Conservation (phyloP, 2,888 invertebrate genomes). For the Limnephilus marmoratus region DNA sequence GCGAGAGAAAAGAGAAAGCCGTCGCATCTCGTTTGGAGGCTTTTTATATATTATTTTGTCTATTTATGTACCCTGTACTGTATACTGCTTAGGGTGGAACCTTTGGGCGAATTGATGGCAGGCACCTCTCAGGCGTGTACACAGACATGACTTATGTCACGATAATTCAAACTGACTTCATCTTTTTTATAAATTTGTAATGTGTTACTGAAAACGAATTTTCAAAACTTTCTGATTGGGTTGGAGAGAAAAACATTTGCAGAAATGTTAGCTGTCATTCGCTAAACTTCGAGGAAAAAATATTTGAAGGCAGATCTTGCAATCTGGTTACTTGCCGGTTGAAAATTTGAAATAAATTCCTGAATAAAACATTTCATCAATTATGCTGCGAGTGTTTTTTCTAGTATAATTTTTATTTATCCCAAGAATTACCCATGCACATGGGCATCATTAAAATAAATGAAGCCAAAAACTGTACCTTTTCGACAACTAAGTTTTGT, state of each 20-base stretch:
- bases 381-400: too few species aligned
- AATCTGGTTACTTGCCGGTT: too few species aligned
- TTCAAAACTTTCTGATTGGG: background rate
- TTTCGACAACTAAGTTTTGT: too few species aligned
- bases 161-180: background rate
- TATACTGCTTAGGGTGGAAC: background rate
- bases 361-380: too few species aligned
- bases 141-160: background rate
- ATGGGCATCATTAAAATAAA: too few species aligned
- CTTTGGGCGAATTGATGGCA: background rate
- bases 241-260: too few species aligned
- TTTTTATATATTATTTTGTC: background rate
- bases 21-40: conserved; percentile 14
- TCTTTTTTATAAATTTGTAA: background rate
- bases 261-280: background rate
- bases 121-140: background rate
- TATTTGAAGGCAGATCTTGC: too few species aligned
- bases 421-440: too few species aligned
- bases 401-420: too few species aligned
- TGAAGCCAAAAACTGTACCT: too few species aligned
- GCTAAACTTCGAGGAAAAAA: background rate
- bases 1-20: conserved; percentile 28
- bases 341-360: too few species aligned
- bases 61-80: background rate
- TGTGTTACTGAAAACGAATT: background rate